A percentile compares a stretch with the other conserved stretches of the same genome.
phyloP scores from a whole-genome alignment of 2,797 vertebrate genomes.

The Melanotaenia parkinsoni region DNA sequence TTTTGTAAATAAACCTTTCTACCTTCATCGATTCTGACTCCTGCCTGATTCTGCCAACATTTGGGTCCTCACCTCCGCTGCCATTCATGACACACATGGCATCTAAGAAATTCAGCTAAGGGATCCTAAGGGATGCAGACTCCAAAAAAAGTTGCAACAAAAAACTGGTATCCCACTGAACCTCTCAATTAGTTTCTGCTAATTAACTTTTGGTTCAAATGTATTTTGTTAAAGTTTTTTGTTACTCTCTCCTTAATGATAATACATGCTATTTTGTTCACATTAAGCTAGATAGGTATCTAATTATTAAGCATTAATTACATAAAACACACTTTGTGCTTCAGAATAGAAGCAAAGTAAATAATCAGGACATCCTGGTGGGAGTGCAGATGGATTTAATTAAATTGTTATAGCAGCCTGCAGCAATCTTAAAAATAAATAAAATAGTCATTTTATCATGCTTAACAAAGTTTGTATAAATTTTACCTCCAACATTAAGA shows the following conservation, averaged over 20 bases:
- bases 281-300: background rate
- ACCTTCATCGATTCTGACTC: too few species aligned
- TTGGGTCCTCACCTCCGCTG: too few species aligned
- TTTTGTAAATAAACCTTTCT: too few species aligned
- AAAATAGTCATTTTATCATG: background rate
- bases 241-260: background rate
- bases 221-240: background rate
- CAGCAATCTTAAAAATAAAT: background rate
- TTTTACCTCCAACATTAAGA: slow-evolving; percentile 94
- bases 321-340: background rate
- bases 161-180: background rate
- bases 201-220: background rate
- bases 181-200: background rate
- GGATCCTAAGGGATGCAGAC: too few species aligned
- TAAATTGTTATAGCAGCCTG: background rate
- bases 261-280: background rate
- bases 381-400: background rate
- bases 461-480: background rate
- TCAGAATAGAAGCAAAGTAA: background rate
- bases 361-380: background rate
- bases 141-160: background rate
- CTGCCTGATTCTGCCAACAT: too few species aligned
- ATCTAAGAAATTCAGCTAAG: too few species aligned
- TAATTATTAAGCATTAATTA: background rate
- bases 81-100: background rate